Base-by-base conservation (phyloP, 2,888 invertebrate genomes). In the Lasioglossum villosulum region DNA sequence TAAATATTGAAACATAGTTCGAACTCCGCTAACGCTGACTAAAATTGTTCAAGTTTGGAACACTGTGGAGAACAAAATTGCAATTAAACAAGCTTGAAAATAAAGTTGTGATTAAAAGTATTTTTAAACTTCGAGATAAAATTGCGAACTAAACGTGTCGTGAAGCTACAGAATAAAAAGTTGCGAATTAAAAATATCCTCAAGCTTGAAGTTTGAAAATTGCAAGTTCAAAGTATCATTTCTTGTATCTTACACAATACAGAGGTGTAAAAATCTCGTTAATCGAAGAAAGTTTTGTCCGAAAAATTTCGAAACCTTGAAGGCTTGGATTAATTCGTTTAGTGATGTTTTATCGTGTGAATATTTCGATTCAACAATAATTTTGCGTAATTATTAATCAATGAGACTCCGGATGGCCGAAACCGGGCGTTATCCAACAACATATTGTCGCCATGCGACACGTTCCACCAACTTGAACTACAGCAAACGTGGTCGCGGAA, bases 391-490 rank as follows among this genome's bases (percentile, higher is more conserved):
- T 59, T 23, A 23, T 56, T 42, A 27, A 30, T 75, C 75, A 59
- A 75, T 84, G 56, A 72, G 84, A 52, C 75, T 30, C 34, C 14
- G 75, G 72, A 68, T n/a, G 71, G 63, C 37, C 66, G 56, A 27
- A 45, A 16, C 75, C 48, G 80, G 16, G 52, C 86, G 76, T 82
- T 74, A 37, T 66, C 78, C 59, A 78, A 78, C 74, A 75, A 77
- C 48, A 52, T 76, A 63, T 84, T 72, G 78, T 86, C 82, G 72
- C 34, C 74, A 81, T 75, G 79, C 71, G 89, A 76, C 81, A n/a
- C 79, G 88, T 90, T 92, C 91, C 92, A 92, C 91, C 91, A 90
- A 91, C 91, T 92, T 91, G 91, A 92, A 92, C 89, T 90, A 84
- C 91, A 84, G 91, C 88, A 90, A 91, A 91, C 91, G 86, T 75